Conservation (phyloP, 2,888 invertebrate species). For the Chalcis sispes region DNA sequence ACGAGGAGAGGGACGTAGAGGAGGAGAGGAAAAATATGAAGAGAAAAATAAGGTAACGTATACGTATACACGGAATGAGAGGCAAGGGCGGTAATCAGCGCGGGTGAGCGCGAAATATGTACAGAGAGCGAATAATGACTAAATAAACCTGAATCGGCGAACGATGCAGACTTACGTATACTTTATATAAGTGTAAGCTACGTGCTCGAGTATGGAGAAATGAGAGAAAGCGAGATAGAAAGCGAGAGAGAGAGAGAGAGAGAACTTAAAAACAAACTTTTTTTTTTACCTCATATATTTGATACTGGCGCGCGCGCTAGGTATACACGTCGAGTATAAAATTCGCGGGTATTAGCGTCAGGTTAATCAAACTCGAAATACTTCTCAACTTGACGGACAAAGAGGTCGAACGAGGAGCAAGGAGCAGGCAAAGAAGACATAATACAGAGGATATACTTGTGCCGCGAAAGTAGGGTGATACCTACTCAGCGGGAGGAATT, state of each 20-base stretch:
- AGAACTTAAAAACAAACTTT: no score
- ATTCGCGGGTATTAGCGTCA: constrained; percentile 38
- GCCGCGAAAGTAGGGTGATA: no score
- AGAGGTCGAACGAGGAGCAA: not conserved
- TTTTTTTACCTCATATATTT: no score
- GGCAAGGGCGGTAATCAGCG: constrained; percentile 48
- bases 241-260: no score
- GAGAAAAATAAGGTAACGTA: no score
- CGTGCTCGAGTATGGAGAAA: no score
- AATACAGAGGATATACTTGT: constrained; percentile 36
- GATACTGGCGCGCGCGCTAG: not conserved
- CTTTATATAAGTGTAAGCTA: not conserved
- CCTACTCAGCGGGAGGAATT: no score
- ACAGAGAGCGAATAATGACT: constrained; percentile 31
- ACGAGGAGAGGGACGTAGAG: not conserved
- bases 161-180: constrained; percentile 5
- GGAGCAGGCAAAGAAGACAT: constrained; percentile 1
- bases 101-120: constrained; percentile 15
- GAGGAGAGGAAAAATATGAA: constrained; percentile 4
- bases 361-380: constrained; percentile 24
- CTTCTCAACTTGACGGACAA: not conserved
- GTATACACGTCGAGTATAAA: not conserved
- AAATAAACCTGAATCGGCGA: constrained; percentile 45
- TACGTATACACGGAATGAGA: constrained; percentile 51
- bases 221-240: no score